Conservation (phyloP, 2,888 invertebrate species). For the Leptinotarsa peninsularis region DNA sequence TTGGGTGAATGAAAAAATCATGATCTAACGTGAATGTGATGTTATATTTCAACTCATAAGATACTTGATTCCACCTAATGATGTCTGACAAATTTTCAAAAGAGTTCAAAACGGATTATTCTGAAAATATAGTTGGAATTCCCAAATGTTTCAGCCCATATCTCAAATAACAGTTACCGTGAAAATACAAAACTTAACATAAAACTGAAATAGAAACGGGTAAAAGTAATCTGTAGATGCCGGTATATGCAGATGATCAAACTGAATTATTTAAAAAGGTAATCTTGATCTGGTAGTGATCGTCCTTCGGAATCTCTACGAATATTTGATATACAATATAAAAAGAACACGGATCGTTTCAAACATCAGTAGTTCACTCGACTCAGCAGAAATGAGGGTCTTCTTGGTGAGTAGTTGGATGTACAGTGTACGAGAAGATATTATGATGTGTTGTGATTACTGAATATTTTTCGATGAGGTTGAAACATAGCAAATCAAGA, state of each 20-base stretch:
- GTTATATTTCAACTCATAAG: too few species aligned
- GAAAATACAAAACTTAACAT: not conserved
- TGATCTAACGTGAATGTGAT: too few species aligned
- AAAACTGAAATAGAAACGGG: not conserved
- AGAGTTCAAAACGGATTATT: too few species aligned
- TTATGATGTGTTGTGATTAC: not conserved
- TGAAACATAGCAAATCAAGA: not conserved
- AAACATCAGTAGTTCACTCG: constrained; percentile 23
- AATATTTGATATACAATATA: constrained; percentile 23
- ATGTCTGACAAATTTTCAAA: not conserved
- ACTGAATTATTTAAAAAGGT: constrained; percentile 19
- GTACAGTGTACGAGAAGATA: not conserved
- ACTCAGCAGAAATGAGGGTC: constrained; percentile 30
- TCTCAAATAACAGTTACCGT: not conserved
- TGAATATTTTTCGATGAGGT: not conserved
- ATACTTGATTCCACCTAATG: too few species aligned
- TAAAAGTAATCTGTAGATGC: constrained; percentile 12
- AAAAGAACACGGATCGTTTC: constrained; percentile 16
- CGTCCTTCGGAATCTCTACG: constrained; percentile 22
- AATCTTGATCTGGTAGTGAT: constrained; percentile 15
- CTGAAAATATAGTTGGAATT: not conserved
- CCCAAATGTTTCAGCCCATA: not conserved
- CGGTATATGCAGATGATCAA: constrained; percentile 12
- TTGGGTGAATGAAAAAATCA: too few species aligned
- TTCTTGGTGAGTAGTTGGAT: constrained; percentile 28